These are phyloP conservation scores for Lepidocyrtinus sp. DNA, from an alignment of 2,888 invertebrate species.

Conservation along the genomic window DNA sequence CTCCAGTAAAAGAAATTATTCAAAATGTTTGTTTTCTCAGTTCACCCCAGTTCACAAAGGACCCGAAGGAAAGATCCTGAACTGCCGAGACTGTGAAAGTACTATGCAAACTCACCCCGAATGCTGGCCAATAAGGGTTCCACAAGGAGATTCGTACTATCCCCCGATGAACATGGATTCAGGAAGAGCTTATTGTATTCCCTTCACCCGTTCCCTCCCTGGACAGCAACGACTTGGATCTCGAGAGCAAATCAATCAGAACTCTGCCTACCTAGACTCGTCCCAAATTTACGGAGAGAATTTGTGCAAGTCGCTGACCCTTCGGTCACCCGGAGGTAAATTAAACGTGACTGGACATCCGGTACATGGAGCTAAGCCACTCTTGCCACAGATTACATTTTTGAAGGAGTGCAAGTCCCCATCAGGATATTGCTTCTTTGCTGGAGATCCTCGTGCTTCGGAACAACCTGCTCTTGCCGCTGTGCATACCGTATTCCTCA, in stretches of 20 bases:
- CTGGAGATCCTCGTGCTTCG: constrained; percentile 91
- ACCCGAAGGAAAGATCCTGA: constrained; percentile 77
- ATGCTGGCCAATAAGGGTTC: constrained; percentile 93
- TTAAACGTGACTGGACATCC: constrained; percentile 87
- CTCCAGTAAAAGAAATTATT: too few relatives aligned
- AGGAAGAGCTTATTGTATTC: constrained; percentile 90
- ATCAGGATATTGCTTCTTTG: constrained; percentile 90
- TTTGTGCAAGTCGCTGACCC: constrained; percentile 82
- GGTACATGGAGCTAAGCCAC: constrained; percentile 80
- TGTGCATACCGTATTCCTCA: constrained; percentile 89
- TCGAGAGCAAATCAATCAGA: constrained; percentile 94
- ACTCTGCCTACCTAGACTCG: constrained; percentile 90
- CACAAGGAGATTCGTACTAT: constrained; percentile 90
- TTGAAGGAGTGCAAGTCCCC: constrained; percentile 88
- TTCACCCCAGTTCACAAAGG: constrained; percentile 79
- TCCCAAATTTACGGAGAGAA: constrained; percentile 94
- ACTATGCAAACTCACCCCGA: constrained; percentile 91
- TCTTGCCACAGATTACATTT: constrained; percentile 79
- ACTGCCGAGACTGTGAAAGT: constrained; percentile 91
- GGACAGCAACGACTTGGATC: constrained; percentile 91
- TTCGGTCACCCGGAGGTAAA: constrained; percentile 86
- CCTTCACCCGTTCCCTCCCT: constrained; percentile 93
- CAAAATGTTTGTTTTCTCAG: constrained; percentile 74
- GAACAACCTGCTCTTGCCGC: constrained; percentile 93
- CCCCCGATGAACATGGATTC: constrained; percentile 88